Percentiles rank a stretch among this genome's conserved stretches.
phyloP scores from a whole-genome alignment of 2,113 vertebrate species.

The Anser brachyrhynchus region DNA sequence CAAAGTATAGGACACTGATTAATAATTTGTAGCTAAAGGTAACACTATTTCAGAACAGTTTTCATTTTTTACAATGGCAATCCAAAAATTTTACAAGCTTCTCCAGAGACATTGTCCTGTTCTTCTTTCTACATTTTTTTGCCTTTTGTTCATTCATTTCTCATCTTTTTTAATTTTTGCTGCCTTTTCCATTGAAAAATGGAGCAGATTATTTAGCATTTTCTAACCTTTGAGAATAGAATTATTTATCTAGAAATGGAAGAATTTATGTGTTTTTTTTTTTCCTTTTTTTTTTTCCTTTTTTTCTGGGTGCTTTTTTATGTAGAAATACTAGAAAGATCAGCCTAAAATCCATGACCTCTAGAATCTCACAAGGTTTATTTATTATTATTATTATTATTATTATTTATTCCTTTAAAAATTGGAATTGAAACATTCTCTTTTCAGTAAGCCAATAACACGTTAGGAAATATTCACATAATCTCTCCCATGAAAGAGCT shows the following conservation, averaged over 20 bases:
- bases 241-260: neutral
- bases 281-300: neutral
- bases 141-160: neutral
- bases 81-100: neutral
- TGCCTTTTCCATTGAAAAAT: neutral
- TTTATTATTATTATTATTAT: no score
- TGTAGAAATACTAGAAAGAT: neutral
- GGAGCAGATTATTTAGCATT: neutral
- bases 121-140: neutral
- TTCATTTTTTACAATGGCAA: neutral
- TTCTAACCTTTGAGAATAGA: neutral
- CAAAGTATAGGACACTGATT: neutral
- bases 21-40: neutral
- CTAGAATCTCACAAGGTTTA: neutral
- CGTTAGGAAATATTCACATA: neutral
- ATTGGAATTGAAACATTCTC: neutral
- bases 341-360: neutral
- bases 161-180: neutral
- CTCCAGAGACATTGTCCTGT: neutral
- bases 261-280: neutral
- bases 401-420: neutral
- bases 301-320: neutral
- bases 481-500: neutral
- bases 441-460: neutral
- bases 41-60: neutral